Percentiles rank a stretch among this genome's conserved stretches.
Conservation (phyloP, 2,888 invertebrate genomes). For the Zaprionus obscuricornis region DNA sequence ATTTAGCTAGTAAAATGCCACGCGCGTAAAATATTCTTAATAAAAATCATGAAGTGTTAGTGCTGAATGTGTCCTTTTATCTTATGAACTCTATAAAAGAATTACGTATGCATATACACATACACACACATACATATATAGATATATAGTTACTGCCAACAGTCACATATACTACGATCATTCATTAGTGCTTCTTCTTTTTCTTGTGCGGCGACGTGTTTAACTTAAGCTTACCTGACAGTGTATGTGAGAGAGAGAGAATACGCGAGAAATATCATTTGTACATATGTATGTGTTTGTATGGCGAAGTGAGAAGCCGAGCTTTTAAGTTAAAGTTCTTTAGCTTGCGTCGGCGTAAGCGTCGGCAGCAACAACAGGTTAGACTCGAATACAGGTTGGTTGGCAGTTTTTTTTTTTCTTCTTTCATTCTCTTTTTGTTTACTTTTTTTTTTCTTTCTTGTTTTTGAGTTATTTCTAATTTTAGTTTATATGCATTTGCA, state of each 20-base stretch:
- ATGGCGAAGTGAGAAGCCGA: conserved; percentile 30
- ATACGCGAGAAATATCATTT: conserved; percentile 9
- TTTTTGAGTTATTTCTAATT: neutral
- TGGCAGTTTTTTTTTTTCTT: conserved; percentile 48
- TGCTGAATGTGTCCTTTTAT: conserved; percentile 33
- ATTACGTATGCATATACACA: neutral
- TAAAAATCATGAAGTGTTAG: conserved; percentile 8
- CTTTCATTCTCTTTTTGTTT: conserved; percentile 51
- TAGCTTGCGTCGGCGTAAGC: conserved; percentile 60
- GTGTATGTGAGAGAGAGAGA: conserved; percentile 32
- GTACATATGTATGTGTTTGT: conserved; percentile 20
- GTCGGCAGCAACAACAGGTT: conserved; percentile 60
- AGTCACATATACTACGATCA: conserved; percentile 51
- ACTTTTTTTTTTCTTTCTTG: conserved; percentile 16
- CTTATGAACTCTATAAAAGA: conserved; percentile 31
- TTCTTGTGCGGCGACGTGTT: conserved; percentile 65
- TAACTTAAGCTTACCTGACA: conserved; percentile 61
- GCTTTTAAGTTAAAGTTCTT: conserved; percentile 72
- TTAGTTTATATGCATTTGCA: conserved; percentile 42
- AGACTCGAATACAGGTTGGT: conserved; percentile 72
- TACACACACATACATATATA: conserved; percentile 20
- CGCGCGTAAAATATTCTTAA: conserved; percentile 18
- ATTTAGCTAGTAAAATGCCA: conserved; percentile 12
- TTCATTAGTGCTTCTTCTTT: conserved; percentile 57
- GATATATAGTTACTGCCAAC: conserved; percentile 9